These are phyloP conservation scores for Lordiphosa andalusiaca DNA, from an alignment of 2,888 invertebrate species.

Conservation along the genomic window DNA sequence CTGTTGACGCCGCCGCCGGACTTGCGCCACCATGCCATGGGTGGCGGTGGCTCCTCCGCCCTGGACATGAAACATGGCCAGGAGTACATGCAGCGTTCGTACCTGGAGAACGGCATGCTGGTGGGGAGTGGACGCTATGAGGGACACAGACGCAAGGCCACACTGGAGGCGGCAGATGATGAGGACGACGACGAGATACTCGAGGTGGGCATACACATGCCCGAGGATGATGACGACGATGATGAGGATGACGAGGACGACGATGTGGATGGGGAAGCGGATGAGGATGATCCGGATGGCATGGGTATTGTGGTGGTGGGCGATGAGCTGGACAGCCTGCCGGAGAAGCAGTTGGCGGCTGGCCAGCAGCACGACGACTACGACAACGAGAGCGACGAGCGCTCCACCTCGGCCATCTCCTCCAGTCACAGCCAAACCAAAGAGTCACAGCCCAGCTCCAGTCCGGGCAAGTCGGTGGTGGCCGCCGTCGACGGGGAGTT, in stretches of 20 bases:
- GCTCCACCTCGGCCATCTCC: constrained; percentile 80
- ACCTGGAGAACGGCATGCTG: constrained; percentile 81
- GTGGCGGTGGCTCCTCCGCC: constrained; percentile 69
- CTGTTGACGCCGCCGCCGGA: constrained; percentile 85
- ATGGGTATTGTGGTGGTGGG: constrained; percentile 90
- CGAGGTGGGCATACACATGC: constrained; percentile 73
- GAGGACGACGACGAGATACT: constrained; percentile 78
- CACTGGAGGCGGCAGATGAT: constrained; percentile 69
- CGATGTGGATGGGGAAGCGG: constrained; percentile 79
- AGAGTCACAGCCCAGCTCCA: constrained; percentile 74
- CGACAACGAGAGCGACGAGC: constrained; percentile 71
- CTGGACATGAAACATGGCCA: constrained; percentile 85
- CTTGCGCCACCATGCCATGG: constrained; percentile 77
- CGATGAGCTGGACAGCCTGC: constrained; percentile 86
- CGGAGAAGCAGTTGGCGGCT: constrained; percentile 74
- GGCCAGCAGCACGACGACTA: constrained; percentile 65
- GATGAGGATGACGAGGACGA: constrained; percentile 82
- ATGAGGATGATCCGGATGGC: constrained; percentile 77
- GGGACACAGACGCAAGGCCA: constrained; percentile 31
- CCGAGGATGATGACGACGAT: constrained; percentile 81
- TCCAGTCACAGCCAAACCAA: constrained; percentile 85
- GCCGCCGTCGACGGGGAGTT: constrained; percentile 81
- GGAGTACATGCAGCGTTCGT: constrained; percentile 82
- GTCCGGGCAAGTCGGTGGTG: constrained; percentile 34
- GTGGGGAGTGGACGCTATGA: constrained; percentile 81